Evolutionary conservation across 2,113 vertebrate species (phyloP), one percentile per base, ranked within the genome.

Genomic region (Mustela nigripes): DNA sequence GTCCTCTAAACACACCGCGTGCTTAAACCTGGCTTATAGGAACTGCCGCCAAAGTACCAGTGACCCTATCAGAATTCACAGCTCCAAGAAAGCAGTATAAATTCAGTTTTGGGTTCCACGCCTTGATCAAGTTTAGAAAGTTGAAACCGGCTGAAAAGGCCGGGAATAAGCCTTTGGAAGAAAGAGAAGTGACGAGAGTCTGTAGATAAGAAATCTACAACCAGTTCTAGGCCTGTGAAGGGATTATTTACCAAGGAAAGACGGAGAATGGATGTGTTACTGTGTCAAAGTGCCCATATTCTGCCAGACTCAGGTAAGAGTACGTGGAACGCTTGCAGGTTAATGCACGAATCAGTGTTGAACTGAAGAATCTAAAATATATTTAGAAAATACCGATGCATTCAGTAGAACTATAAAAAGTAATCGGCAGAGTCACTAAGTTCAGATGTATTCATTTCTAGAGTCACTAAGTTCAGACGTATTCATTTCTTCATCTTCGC

Each of bases 1-100:
- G 36, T 3, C 33, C 21, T 50, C 62, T 50, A 60, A 19, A 36
- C 31, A 73, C 0, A 14, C 5, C 1, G 0, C 2, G 7, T 31
- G 58, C 12, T 42, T 42, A 83, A 86, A 74, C 4, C 2, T 16
- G n/a, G 39, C 42, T 74, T 56, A 21, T 5, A 19, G 11, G 9
- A 33, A 78, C 22, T 7, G 5, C 15, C 5, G 5, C 10, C 39
- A 22, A 76, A 53, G 85, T 12, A 19, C 14, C 24, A 36, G 11
- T 8, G 42, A 67, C 24, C 62, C 18, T 73, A 4, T 31, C 93
- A 81, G 11, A 80, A 85, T 48, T n/a, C 48, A 39, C 1, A 42
- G 31, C 28, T 48, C 39, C 42, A 26, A 65, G 83, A 79, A 53
- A 62, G 2, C 8, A 62, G 16, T 22, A 60, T 12, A 48, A 48